Conservation (phyloP, 2,888 invertebrate species). For the Labia minor region DNA sequence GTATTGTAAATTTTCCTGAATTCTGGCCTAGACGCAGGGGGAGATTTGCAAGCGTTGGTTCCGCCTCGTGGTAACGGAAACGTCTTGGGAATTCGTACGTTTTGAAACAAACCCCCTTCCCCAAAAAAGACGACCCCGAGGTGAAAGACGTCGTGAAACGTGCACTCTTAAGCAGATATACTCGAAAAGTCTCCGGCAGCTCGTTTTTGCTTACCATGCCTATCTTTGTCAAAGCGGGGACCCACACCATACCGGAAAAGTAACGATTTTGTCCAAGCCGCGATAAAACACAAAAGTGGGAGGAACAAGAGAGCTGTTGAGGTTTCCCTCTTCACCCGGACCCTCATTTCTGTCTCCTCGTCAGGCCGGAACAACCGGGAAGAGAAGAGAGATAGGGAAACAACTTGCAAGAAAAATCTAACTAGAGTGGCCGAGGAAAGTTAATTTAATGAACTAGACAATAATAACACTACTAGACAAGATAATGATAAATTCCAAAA, state of each 20-base stretch:
- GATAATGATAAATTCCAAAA: constrained; percentile 5
- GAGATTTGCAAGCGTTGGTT: constrained; percentile 1
- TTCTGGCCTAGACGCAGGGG: neutral
- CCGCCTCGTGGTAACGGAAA: neutral
- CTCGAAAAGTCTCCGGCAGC: neutral
- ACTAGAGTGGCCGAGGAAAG: neutral
- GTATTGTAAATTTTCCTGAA: neutral
- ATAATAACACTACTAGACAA: neutral
- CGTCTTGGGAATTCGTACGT: neutral
- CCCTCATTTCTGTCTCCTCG: neutral
- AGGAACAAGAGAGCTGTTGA: neutral
- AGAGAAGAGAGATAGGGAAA: neutral
- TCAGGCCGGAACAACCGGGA: neutral
- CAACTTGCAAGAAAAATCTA: neutral
- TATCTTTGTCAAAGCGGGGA: neutral
- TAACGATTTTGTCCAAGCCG: constrained; percentile 13
- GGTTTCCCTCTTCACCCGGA: neutral
- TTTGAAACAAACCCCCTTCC: neutral
- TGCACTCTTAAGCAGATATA: constrained; percentile 5
- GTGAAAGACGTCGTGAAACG: neutral
- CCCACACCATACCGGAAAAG: neutral
- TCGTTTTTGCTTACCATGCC: neutral
- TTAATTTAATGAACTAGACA: constrained; percentile 4
- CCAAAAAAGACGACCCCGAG: neutral
- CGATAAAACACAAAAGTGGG: constrained; percentile 1